Percentiles rank a stretch among this genome's conserved stretches.
Conservation (phyloP, 2,113 vertebrate genomes). For the Melanostigma gelatinosum region DNA sequence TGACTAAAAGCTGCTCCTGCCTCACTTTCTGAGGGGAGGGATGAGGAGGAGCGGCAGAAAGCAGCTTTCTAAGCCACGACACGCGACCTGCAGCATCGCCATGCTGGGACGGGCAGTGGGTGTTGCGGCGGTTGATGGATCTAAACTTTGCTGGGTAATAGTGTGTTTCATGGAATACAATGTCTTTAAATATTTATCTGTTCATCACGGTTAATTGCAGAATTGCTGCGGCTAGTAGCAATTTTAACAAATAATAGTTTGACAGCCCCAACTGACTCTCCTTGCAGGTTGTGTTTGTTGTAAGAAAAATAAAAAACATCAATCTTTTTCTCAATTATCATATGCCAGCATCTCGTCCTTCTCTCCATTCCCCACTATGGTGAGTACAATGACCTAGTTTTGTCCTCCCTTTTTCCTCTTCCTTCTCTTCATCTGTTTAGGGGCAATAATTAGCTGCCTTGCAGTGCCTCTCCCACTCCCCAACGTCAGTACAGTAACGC, state of each 20-base stretch:
- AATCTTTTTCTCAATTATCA: conserved; percentile 17
- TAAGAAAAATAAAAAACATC: neutral
- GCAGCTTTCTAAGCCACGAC: neutral
- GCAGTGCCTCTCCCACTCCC: conserved; percentile 7
- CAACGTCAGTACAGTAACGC: neutral
- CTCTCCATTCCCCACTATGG: conserved; percentile 24
- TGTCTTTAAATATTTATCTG: conserved; percentile 10
- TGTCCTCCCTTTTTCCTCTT: conserved; percentile 19
- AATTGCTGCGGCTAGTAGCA: neutral
- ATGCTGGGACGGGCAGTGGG: neutral
- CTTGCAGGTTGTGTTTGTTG: neutral
- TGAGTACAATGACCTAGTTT: conserved; percentile 62
- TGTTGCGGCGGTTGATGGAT: neutral
- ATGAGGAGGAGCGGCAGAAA: neutral
- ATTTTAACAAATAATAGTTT: neutral
- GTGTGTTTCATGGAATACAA: neutral
- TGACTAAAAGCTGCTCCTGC: neutral
- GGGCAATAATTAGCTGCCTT: conserved; percentile 50
- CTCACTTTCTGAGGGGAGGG: neutral
- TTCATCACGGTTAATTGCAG: neutral
- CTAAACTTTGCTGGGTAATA: neutral
- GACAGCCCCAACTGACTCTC: conserved; percentile 5
- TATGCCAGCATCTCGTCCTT: conserved; percentile 1
- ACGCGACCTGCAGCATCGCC: neutral
- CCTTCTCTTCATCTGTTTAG: conserved; percentile 46